A percentile compares a stretch with the other conserved stretches of the same genome.
These are phyloP conservation scores for Planococcus citri DNA, from an alignment of 1,140 invertebrate species.

Conservation along the genomic window DNA sequence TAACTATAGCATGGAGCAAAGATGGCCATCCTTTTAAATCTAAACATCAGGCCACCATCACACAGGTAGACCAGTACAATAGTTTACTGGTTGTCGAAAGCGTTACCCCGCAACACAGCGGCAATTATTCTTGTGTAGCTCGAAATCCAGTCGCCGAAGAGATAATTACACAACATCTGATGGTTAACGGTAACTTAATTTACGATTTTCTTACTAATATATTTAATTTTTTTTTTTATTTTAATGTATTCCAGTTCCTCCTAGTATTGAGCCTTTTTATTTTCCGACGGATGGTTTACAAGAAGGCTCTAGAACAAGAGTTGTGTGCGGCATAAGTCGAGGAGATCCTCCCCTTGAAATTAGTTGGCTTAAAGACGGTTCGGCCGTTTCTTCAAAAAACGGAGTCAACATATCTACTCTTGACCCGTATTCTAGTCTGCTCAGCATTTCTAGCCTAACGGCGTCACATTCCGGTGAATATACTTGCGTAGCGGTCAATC, in stretches of 20 bases:
- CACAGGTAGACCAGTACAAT: constrained; percentile 61
- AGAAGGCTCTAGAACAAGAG: constrained; percentile 70
- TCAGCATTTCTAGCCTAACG: constrained; percentile 61
- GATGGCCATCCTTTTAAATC: constrained; percentile 49
- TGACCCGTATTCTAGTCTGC: constrained; percentile 58
- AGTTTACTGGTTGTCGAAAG: constrained; percentile 65
- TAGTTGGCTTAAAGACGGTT: constrained; percentile 64
- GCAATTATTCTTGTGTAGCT: constrained; percentile 61
- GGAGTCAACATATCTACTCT: constrained; percentile 54
- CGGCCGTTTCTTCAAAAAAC: constrained; percentile 36
- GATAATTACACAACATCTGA: constrained; percentile 55
- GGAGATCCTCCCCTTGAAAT: constrained; percentile 62
- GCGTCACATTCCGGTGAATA: constrained; percentile 64
- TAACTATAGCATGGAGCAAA: constrained; percentile 64
- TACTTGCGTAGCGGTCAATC: constrained; percentile 67
- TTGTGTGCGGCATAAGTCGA: constrained; percentile 70
- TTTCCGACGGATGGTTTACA: constrained; percentile 61
- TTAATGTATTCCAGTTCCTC: constrained; percentile 52
- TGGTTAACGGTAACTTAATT: constrained; percentile 59
- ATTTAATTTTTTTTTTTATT: constrained; percentile 35
- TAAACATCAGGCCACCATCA: constrained; percentile 43
- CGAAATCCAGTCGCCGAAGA: constrained; percentile 57
- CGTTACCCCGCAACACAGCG: constrained; percentile 60
- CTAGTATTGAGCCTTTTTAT: constrained; percentile 70
- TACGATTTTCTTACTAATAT: constrained; percentile 21